phyloP scores from a whole-genome alignment of 1,140 invertebrate genomes.

The Drosophila varians region DNA sequence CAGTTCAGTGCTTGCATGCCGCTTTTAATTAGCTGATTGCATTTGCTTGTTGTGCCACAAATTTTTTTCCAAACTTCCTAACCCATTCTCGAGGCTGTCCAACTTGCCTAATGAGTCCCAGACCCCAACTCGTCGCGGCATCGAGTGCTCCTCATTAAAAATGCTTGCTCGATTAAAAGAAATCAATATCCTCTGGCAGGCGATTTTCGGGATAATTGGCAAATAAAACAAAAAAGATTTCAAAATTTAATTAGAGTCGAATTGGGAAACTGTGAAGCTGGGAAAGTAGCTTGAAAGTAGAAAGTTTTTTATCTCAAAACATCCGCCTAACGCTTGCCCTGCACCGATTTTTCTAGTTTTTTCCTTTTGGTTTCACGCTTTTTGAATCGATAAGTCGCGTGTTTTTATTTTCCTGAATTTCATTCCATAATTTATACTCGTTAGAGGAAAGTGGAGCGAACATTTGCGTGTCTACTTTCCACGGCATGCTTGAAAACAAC shows the following conservation, averaged over 20 bases:
- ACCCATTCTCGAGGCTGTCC: background rate
- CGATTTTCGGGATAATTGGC: conserved; percentile 18
- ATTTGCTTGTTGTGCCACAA: conserved; percentile 43
- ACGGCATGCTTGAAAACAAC: conserved; percentile 38
- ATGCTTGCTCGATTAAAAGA: conserved; percentile 26
- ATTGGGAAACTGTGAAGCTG: too few species aligned
- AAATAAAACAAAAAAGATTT: background rate
- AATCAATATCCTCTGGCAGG: conserved; percentile 28
- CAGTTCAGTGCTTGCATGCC: conserved; percentile 59
- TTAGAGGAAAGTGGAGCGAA: conserved; percentile 19
- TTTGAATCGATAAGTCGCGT: conserved; percentile 25
- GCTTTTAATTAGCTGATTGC: conserved; percentile 75
- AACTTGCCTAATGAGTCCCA: conserved; percentile 13
- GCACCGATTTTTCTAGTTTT: conserved; percentile 19
- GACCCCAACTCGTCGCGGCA: background rate
- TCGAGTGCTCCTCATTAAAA: conserved; percentile 41
- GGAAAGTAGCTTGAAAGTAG: background rate
- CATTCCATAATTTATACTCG: conserved; percentile 28
- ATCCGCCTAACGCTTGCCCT: conserved; percentile 32
- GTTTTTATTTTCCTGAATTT: conserved; percentile 17
- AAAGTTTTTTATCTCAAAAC: conserved; percentile 11
- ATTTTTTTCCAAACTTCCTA: background rate
- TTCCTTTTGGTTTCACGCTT: conserved; percentile 28
- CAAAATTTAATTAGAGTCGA: conserved; percentile 20
- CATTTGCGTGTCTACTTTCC: conserved; percentile 5